phyloP scores from a whole-genome alignment of 2,797 vertebrate species.

The Alca torda region DNA sequence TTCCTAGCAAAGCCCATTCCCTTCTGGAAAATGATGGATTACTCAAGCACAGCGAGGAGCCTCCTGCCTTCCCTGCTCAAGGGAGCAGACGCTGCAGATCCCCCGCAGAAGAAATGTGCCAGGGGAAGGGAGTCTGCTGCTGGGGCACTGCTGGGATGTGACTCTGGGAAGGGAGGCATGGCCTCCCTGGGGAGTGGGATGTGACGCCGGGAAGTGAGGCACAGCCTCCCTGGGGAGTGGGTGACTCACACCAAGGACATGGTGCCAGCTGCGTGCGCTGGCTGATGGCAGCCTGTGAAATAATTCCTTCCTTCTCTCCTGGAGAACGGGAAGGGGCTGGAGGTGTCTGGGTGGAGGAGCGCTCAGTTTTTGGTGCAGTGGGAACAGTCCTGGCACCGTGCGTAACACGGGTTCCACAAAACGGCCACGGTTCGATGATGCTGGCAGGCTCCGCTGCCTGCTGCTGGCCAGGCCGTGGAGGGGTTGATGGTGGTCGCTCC shows the following conservation, averaged over 20 bases:
- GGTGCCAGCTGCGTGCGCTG: neutral
- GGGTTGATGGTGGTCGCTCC: neutral
- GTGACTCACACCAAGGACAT: neutral
- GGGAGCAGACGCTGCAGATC: neutral
- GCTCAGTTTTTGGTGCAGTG: neutral
- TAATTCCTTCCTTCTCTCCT: constrained; percentile 7
- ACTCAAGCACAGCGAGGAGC: neutral
- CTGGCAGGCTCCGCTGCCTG: neutral
- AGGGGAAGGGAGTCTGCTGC: neutral
- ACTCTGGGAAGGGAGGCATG: accelerated
- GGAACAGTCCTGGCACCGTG: accelerated
- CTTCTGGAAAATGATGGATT: neutral
- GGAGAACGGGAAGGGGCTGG: neutral
- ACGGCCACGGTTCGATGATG: accelerated
- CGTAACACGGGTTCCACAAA: neutral
- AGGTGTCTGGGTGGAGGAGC: neutral
- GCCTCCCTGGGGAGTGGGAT: neutral
- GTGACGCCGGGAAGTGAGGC: neutral
- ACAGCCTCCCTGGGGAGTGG: neutral
- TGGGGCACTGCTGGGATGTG: neutral
- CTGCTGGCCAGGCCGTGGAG: neutral
- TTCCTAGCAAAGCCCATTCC: neutral
- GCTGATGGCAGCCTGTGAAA: neutral
- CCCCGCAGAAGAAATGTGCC: neutral
- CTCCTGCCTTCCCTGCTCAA: neutral